phyloP scores from a whole-genome alignment of 1,140 invertebrate genomes.

The Eriocheir sinensis region DNA sequence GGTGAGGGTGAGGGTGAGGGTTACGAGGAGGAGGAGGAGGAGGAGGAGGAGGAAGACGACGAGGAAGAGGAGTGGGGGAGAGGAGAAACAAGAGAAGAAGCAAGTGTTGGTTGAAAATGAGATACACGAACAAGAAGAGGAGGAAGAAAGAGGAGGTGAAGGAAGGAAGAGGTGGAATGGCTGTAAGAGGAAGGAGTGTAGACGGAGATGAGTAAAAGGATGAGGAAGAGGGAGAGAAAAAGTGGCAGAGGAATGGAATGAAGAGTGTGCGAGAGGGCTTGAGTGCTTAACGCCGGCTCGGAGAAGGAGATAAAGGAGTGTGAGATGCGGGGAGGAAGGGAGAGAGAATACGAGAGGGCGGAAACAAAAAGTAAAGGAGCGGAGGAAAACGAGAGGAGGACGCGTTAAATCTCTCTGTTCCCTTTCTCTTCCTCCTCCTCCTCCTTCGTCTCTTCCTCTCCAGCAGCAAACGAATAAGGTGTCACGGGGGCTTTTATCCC shows the following conservation, averaged over 20 bases:
- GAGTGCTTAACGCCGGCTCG: neutral
- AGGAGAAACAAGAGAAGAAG: neutral
- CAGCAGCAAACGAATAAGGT: neutral
- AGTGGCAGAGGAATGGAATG: neutral
- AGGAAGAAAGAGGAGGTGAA: neutral
- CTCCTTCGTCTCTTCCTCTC: neutral
- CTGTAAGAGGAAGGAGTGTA: neutral
- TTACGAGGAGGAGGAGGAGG: no score
- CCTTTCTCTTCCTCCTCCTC: neutral
- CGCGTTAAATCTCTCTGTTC: neutral
- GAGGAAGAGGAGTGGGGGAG: neutral
- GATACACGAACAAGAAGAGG: neutral
- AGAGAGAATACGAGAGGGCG: neutral
- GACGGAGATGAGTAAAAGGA: neutral
- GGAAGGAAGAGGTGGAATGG: no score
- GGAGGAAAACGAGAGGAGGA: neutral
- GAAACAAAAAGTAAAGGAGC: neutral
- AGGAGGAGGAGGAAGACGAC: neutral
- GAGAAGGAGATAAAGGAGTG: neutral
- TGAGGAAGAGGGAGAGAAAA: neutral
- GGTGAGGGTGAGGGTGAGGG: neutral
- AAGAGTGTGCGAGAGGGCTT: neutral
- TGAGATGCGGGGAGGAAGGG: neutral
- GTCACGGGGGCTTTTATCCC: slow-evolving; percentile 33
- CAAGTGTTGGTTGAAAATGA: neutral